A percentile compares a stretch with the other conserved stretches of the same genome.
Evolutionary conservation across 2,888 invertebrate genomes (phyloP).

Genomic region (Exephanes ischioxanthus): DNA sequence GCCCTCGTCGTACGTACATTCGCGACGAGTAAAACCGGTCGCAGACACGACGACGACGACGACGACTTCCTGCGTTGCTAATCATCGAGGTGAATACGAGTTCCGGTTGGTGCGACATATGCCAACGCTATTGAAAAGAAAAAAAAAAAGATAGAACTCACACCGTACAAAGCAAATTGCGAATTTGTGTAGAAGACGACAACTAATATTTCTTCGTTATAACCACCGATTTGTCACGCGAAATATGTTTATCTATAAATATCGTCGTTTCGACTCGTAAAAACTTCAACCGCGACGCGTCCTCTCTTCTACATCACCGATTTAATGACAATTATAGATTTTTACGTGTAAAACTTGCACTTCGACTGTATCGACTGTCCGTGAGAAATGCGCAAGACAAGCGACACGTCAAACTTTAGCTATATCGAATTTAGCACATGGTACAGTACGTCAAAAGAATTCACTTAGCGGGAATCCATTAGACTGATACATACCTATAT

Average conservation of each 20-base stretch:
- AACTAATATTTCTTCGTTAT: background rate
- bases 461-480: constrained; percentile 21
- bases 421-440: constrained; percentile 73
- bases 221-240: constrained; percentile 10
- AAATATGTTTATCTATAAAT: constrained; percentile 12
- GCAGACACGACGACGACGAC: background rate
- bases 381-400: constrained; percentile 65
- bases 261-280: constrained; percentile 38
- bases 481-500: constrained; percentile 49
- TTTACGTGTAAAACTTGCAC: constrained; percentile 32
- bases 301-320: constrained; percentile 4
- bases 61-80: background rate
- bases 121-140: background rate
- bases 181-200: constrained; percentile 1
- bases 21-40: constrained; percentile 34
- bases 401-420: constrained; percentile 64
- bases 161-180: constrained; percentile 15
- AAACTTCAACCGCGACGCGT: constrained; percentile 21
- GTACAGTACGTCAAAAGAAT: constrained; percentile 67
- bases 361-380: background rate
- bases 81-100: constrained; percentile 18
- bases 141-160: background rate
- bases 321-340: constrained; percentile 33
- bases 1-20: constrained; percentile 20
- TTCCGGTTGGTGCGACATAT: constrained; percentile 17